Percentiles rank a stretch among this genome's conserved stretches.
Conservation (phyloP, 2,113 vertebrate species). For the Microcebus griseorufus region DNA sequence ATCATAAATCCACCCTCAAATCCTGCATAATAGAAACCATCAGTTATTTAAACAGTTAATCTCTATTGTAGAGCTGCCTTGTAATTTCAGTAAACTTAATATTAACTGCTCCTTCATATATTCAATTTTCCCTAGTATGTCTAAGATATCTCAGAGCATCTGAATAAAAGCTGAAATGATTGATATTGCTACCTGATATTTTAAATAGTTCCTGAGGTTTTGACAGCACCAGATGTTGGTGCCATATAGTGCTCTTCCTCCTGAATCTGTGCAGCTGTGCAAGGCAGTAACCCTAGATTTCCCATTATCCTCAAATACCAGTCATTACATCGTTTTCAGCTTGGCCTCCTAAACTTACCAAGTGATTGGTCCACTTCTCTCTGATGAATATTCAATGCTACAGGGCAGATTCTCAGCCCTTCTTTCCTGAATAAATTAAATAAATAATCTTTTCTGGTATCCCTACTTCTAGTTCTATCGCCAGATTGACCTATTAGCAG, state of each 20-base stretch:
- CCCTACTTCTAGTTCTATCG: background rate
- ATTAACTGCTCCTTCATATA: background rate
- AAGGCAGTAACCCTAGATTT: background rate
- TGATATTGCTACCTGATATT: background rate
- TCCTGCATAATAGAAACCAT: background rate
- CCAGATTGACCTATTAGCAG: background rate
- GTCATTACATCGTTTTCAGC: too few relatives aligned
- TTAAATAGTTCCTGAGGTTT: background rate
- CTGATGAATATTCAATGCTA: background rate
- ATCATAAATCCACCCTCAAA: background rate
- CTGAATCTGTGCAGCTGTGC: background rate
- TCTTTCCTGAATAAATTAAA: background rate
- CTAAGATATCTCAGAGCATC: background rate
- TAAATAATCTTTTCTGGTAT: background rate
- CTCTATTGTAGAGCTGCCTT: background rate
- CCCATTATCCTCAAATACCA: background rate
- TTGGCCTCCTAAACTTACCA: background rate
- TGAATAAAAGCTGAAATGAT: background rate
- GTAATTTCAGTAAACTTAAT: background rate
- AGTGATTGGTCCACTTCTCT: background rate
- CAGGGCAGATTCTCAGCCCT: background rate
- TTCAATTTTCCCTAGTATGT: background rate
- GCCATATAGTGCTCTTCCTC: background rate
- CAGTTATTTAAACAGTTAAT: background rate
- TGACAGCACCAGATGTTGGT: background rate